A percentile compares a stretch with the other conserved stretches of the same genome.
Evolutionary conservation across 2,888 invertebrate species (phyloP).

Genomic region (Tetragonula carbonaria): DNA sequence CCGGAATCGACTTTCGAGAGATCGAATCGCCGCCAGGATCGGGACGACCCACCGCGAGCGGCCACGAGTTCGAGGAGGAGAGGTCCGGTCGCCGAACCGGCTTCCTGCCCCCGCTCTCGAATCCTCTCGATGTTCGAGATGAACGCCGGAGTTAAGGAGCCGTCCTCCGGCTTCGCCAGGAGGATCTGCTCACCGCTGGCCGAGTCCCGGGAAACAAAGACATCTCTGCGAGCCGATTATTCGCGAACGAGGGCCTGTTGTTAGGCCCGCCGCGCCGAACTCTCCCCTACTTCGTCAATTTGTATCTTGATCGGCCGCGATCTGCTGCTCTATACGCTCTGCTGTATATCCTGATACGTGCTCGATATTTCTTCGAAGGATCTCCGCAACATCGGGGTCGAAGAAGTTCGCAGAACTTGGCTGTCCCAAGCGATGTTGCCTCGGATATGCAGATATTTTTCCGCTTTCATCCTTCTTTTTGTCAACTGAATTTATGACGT

Average conservation of each 20-base stretch:
- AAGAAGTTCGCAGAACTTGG: slow-evolving; percentile 6
- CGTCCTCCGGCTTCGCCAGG: background rate
- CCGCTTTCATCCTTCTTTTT: background rate
- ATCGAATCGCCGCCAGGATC: slow-evolving; percentile 67
- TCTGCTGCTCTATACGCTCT: slow-evolving; percentile 14
- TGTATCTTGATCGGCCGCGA: slow-evolving; percentile 45
- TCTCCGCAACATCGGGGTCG: background rate
- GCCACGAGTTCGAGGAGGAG: slow-evolving; percentile 47
- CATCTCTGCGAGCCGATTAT: slow-evolving; percentile 51
- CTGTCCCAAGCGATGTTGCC: background rate
- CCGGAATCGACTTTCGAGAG: slow-evolving; percentile 71
- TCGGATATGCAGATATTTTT: background rate
- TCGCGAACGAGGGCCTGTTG: slow-evolving; percentile 36
- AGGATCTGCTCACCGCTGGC: slow-evolving; percentile 49
- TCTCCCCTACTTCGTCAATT: slow-evolving; percentile 40
- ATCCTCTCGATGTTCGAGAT: slow-evolving; percentile 55
- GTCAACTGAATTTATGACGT: background rate
- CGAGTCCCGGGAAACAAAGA: slow-evolving; percentile 58
- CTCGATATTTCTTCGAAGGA: background rate
- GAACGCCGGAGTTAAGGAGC: slow-evolving; percentile 63
- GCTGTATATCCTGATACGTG: background rate
- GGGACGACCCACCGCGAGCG: slow-evolving; percentile 67
- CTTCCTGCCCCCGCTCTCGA: slow-evolving; percentile 34
- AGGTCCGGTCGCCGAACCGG: slow-evolving; percentile 60
- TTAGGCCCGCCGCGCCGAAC: slow-evolving; percentile 16